Conservation (phyloP, 2,888 invertebrate species). For the Plebejus argus region DNA sequence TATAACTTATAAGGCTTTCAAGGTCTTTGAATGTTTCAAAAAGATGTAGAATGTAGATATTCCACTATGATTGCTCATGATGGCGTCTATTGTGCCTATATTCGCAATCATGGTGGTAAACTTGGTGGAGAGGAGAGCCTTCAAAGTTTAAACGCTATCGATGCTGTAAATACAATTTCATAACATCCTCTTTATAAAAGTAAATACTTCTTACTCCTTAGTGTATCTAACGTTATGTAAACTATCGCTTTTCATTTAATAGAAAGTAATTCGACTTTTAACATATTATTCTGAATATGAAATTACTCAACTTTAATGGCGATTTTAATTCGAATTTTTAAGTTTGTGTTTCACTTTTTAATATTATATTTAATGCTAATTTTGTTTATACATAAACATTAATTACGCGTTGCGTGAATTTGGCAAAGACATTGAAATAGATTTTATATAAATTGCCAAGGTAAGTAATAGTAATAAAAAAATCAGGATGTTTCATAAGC, state of each 20-base stretch:
- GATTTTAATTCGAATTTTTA: background rate
- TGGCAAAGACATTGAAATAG: background rate
- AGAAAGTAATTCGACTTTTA: constrained; percentile 21
- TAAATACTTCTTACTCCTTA: background rate
- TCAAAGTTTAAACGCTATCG: background rate
- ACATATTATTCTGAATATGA: background rate
- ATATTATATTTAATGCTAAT: background rate
- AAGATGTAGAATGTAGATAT: too few relatives aligned
- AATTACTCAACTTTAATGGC: background rate
- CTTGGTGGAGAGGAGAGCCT: too few relatives aligned
- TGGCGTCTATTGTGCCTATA: too few relatives aligned
- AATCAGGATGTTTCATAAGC: too few relatives aligned
- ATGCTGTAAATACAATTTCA: background rate
- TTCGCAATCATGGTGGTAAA: too few relatives aligned
- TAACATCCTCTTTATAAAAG: background rate
- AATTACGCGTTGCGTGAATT: background rate
- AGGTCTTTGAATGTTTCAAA: too few relatives aligned
- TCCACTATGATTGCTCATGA: too few relatives aligned
- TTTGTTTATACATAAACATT: background rate
- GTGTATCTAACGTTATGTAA: background rate
- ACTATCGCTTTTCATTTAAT: constrained; percentile 19
- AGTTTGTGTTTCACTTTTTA: constrained; percentile 4
- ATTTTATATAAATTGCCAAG: background rate
- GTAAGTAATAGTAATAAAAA: background rate
- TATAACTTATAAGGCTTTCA: too few relatives aligned